Base-by-base conservation (phyloP, 2,888 invertebrate genomes). In the Stenodera caucasica region DNA sequence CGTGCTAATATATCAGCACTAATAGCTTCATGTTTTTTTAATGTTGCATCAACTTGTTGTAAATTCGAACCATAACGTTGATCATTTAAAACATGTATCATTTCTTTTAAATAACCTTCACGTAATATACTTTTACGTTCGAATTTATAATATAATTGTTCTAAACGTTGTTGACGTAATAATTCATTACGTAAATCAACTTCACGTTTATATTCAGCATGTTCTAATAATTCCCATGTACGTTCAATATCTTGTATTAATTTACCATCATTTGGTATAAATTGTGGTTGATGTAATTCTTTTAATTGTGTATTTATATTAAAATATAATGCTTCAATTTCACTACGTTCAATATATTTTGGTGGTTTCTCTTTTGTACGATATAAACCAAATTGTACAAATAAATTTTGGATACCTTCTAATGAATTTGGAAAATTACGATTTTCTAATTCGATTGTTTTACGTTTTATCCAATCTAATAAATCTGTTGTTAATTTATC, bases 11-110 rank as follows among this genome's bases (percentile, higher is more conserved):
- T 98, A 77, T 98, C 98, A 0, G 98, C 97, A 63, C 94, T 94
- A 65, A 98, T 96, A 14, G 98, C 98, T 81, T 98, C 98, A 78
- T 98, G 98, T 77, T 98, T 98, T 83, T 98, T 98, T 40, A 98
- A 89, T 0, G 97, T 96, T 1, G 98, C 98, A 78, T 98, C 98
- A 0, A 98, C 96, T 78, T 98, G 96, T 0, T 92, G 87, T 69
- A 97, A 82, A 82, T 92, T 93, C 70, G 91, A 91, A 1, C 94
- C 94, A 80, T 96, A 96, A 58, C 95, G 87, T 0, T 94, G 92
- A 82, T 96, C 96, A 0, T 92, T 92, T 15, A 98, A 82, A 11
- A 98, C 96, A 79, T 93, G 93, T 69, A 94, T 95, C 97, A 98
- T 98, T 82, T 98, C 98, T 80, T 94, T 94, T 63, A 99, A 82